Evolutionary conservation across 2,113 vertebrate species (phyloP).

Genomic region (Indicator indicator): DNA sequence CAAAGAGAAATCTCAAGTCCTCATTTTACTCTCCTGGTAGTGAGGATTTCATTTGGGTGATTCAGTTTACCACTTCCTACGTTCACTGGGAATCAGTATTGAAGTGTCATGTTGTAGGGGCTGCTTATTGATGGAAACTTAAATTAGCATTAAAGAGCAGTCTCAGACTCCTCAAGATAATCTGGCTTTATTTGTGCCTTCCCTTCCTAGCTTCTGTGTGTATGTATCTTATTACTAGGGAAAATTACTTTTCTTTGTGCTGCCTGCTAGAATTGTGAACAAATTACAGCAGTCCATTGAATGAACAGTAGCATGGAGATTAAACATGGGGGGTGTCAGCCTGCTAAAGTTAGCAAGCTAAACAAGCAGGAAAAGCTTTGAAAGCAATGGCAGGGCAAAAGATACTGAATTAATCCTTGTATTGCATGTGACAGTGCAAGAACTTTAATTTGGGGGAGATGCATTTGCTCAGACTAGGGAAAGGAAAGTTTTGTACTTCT

Average conservation of each 20-base stretch:
- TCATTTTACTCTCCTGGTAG: background rate
- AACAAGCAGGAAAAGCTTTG: constrained; percentile 39
- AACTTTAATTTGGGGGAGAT: background rate
- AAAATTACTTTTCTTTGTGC: constrained; percentile 55
- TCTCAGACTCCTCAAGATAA: constrained; percentile 57
- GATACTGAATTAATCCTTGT: constrained; percentile 13
- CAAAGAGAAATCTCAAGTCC: background rate
- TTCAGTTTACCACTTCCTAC: constrained; percentile 22
- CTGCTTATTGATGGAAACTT: constrained; percentile 55
- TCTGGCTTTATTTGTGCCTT: constrained; percentile 63
- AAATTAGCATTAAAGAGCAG: constrained; percentile 64
- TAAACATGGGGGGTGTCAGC: constrained; percentile 51
- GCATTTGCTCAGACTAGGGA: background rate
- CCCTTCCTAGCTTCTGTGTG: constrained; percentile 19
- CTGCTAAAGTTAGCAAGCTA: constrained; percentile 10
- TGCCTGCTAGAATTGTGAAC: constrained; percentile 55
- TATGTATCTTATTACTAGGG: constrained; percentile 64
- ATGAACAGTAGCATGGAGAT: constrained; percentile 49
- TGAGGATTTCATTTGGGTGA: constrained; percentile 7
- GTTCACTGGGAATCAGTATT: constrained; percentile 24
- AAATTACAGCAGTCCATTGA: constrained; percentile 37
- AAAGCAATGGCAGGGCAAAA: background rate
- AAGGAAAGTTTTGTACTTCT: background rate
- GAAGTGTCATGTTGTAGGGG: constrained; percentile 38
- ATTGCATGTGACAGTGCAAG: constrained; percentile 7